Evolutionary conservation across 2,113 vertebrate genomes (phyloP).

Genomic region (Parus major): DNA sequence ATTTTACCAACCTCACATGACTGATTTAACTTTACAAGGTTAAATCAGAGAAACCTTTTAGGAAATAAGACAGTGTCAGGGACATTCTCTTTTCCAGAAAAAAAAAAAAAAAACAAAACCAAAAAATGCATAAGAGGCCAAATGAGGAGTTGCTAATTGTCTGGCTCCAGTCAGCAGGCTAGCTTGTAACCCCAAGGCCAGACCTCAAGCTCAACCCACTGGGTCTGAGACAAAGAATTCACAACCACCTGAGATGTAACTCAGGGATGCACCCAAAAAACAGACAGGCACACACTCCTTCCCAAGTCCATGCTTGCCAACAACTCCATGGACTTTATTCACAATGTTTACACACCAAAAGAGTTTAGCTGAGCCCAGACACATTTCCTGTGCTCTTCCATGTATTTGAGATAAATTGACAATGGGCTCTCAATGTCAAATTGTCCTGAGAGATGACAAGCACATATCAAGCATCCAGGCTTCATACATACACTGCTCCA

Average conservation of each 20-base stretch:
- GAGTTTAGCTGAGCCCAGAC: background rate
- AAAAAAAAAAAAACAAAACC: background rate
- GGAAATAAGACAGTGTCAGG: background rate
- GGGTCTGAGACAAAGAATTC: background rate
- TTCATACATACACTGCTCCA: background rate
- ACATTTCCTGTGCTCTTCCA: background rate
- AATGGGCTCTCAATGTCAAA: background rate
- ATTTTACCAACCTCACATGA: background rate
- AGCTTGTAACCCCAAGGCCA: fast-evolving
- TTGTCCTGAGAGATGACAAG: background rate
- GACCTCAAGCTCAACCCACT: background rate
- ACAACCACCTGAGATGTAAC: background rate
- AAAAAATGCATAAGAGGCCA: background rate
- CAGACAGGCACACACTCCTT: fast-evolving
- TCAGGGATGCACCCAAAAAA: background rate
- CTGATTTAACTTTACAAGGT: background rate
- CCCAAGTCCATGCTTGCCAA: fast-evolving
- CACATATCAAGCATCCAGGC: background rate
- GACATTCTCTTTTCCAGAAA: background rate
- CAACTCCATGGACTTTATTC: background rate
- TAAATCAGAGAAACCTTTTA: background rate
- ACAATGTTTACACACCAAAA: background rate
- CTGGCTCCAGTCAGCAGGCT: background rate
- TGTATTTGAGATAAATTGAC: background rate
- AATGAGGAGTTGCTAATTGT: background rate